These are phyloP conservation scores for Cryptocephalus moraei DNA, from an alignment of 2,888 invertebrate species.

Conservation along the genomic window DNA sequence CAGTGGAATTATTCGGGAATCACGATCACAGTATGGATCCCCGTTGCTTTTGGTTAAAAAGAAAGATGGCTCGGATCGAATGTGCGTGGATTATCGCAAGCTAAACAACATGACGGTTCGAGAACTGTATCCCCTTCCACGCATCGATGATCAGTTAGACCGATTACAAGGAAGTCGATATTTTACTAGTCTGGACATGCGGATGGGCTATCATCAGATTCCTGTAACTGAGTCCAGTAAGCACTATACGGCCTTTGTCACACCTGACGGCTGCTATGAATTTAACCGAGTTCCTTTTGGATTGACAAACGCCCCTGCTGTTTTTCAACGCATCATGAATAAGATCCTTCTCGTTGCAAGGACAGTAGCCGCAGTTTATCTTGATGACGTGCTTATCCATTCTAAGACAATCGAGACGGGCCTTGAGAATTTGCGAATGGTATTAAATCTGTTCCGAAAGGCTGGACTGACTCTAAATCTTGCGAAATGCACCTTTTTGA, in stretches of 20 bases:
- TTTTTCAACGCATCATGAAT: too few species aligned
- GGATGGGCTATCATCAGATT: conserved; percentile 14
- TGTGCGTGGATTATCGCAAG: conserved; percentile 1
- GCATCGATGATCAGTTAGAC: too few species aligned
- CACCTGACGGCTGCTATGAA: too few species aligned
- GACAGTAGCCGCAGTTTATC: conserved; percentile 7
- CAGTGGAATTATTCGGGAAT: conserved; percentile 5
- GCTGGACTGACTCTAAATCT: conserved; percentile 14
- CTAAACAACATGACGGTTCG: neutral
- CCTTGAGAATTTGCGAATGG: conserved; percentile 3
- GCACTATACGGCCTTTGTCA: too few species aligned
- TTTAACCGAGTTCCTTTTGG: too few species aligned
- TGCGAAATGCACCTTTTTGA: conserved; percentile 12
- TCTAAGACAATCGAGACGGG: conserved; percentile 7
- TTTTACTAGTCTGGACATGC: conserved; percentile 14
- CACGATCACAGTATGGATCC: conserved; percentile 4
- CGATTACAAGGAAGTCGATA: conserved; percentile 10
- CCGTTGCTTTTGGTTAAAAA: conserved; percentile 13
- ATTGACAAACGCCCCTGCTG: too few species aligned
- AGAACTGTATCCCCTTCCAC: neutral
- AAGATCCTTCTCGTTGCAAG: conserved; percentile 7
- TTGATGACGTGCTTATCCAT: conserved; percentile 13
- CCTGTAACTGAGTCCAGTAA: conserved; percentile 4
- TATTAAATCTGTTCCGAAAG: conserved; percentile 9
- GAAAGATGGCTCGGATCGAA: conserved; percentile 9